phyloP scores from a whole-genome alignment of 2,888 invertebrate species.

The Pyrgus malvae region DNA sequence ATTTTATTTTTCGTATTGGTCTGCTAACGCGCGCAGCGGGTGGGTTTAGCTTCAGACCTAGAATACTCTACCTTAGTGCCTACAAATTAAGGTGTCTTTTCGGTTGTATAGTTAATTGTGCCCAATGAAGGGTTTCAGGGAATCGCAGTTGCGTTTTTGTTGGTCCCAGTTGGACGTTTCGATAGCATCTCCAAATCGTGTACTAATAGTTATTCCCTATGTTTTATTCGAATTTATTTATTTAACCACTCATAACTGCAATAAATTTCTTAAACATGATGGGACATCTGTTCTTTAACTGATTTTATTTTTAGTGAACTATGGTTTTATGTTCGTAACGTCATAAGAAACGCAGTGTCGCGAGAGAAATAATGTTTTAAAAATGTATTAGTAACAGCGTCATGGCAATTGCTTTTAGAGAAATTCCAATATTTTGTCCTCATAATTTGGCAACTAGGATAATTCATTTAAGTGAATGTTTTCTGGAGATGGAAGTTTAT shows the following conservation, averaged over 20 bases:
- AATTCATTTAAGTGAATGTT: too few species aligned
- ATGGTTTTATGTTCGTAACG: too few species aligned
- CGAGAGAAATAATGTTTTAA: background rate
- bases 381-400: too few species aligned
- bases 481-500: too few species aligned
- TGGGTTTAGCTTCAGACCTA: constrained; percentile 40
- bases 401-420: too few species aligned
- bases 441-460: too few species aligned
- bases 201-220: constrained; percentile 40
- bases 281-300: constrained; percentile 19
- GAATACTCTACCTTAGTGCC: constrained; percentile 45
- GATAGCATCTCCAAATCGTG: constrained; percentile 60
- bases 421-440: too few species aligned
- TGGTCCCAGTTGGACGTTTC: constrained; percentile 58
- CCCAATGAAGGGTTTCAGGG: constrained; percentile 62
- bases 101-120: constrained; percentile 29
- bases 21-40: constrained; percentile 78
- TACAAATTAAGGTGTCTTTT: constrained; percentile 45
- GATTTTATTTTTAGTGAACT: constrained; percentile 8
- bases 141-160: constrained; percentile 63
- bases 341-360: too few species aligned
- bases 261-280: constrained; percentile 20
- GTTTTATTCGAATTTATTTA: constrained; percentile 30
- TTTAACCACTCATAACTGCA: constrained; percentile 21
- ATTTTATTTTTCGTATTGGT: constrained; percentile 75